A percentile compares a stretch with the other conserved stretches of the same genome.
phyloP scores from a whole-genome alignment of 2,888 invertebrate genomes.

The Dasysyrphus albostriatus region DNA sequence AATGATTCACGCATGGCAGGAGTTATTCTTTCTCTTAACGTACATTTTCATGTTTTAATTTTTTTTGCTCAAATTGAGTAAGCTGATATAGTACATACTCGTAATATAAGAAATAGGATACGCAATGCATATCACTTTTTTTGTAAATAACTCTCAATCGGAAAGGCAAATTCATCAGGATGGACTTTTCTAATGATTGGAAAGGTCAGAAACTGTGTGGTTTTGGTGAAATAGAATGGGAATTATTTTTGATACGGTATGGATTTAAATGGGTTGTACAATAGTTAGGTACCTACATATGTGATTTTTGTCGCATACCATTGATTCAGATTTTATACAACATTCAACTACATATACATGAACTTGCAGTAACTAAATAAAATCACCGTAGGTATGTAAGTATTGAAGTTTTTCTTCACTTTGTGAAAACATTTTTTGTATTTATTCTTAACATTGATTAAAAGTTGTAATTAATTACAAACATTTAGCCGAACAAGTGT shows the following conservation, averaged over 20 bases:
- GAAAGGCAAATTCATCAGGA: conserved; percentile 17
- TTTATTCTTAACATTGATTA: no score
- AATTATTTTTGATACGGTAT: neutral
- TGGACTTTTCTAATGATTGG: neutral
- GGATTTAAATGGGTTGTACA: neutral
- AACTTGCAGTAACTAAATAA: no score
- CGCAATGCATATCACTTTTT: conserved; percentile 64
- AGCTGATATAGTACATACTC: conserved; percentile 48
- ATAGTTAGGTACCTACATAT: neutral
- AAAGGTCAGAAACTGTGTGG: conserved; percentile 1
- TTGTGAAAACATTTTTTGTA: no score
- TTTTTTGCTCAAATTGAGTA: conserved; percentile 59
- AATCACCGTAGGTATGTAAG: no score
- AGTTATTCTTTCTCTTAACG: conserved; percentile 64
- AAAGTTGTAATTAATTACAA: no score
- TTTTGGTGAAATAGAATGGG: neutral
- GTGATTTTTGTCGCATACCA: no score
- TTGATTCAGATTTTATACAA: no score
- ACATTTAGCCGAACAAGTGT: no score
- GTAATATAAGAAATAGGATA: conserved; percentile 30
- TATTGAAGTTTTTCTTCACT: no score
- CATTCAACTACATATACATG: no score
- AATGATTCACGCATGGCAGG: conserved; percentile 71
- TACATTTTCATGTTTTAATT: conserved; percentile 32
- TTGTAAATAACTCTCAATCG: conserved; percentile 63